A percentile compares a stretch with the other conserved stretches of the same genome.
These are phyloP conservation scores for Palaemon carinicauda DNA, from an alignment of 1,140 invertebrate species.

Conservation along the genomic window DNA sequence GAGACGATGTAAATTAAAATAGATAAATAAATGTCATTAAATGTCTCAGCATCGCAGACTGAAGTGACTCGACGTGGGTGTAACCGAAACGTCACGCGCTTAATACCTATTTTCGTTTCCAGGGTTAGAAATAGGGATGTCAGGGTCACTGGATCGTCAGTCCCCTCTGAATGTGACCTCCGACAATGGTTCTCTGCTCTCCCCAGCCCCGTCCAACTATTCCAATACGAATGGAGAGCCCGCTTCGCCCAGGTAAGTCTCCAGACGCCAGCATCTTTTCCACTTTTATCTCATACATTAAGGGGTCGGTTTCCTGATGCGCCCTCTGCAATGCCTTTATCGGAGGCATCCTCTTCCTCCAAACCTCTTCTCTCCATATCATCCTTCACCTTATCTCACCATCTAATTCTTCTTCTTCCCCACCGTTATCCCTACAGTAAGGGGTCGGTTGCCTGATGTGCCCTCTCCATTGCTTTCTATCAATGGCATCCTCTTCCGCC, in stretches of 20 bases:
- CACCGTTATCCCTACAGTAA: no score
- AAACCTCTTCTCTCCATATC: no score
- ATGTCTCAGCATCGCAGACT: not conserved
- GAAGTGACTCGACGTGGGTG: not conserved
- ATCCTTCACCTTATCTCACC: no score
- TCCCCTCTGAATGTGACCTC: constrained; percentile 86
- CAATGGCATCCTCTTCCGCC: no score
- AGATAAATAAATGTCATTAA: not conserved
- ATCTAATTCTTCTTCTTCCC: no score
- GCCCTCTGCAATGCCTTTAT: no score
- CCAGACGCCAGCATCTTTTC: not conserved
- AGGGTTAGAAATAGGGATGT: constrained; percentile 53
- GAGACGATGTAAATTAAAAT: not conserved
- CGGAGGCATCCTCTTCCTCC: no score
- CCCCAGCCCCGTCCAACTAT: constrained; percentile 60
- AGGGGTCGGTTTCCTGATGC: no score
- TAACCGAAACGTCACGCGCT: not conserved
- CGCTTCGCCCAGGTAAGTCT: constrained; percentile 73
- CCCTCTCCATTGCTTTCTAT: no score
- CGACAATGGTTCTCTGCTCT: constrained; percentile 79
- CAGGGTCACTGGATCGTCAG: constrained; percentile 69
- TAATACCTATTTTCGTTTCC: not conserved
- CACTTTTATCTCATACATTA: constrained; percentile 26
- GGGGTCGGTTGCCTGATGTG: no score
- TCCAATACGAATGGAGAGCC: constrained; percentile 63